These are phyloP conservation scores for Hypotaenidia okinawae DNA, from an alignment of 2,797 vertebrate genomes.

Conservation along the genomic window DNA sequence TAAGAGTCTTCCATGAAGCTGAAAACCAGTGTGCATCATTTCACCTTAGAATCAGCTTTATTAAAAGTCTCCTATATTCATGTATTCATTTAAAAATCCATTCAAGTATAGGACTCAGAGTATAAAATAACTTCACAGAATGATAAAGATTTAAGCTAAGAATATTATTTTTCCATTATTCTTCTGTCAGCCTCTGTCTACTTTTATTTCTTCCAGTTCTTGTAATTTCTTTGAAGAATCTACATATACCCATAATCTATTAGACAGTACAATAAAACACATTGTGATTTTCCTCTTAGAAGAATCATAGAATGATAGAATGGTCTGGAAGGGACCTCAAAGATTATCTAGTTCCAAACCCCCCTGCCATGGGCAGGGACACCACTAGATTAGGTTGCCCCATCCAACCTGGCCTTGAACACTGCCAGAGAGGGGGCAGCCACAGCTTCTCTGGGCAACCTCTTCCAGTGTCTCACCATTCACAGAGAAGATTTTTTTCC, in stretches of 20 bases:
- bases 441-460: too few relatives aligned
- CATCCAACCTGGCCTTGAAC: too few relatives aligned
- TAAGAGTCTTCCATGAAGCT: background rate
- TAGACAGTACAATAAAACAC: background rate
- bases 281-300: background rate
- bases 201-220: background rate
- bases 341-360: too few relatives aligned
- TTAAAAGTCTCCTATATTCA: background rate
- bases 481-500: too few relatives aligned
- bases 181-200: background rate
- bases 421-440: too few relatives aligned
- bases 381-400: too few relatives aligned
- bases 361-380: too few relatives aligned
- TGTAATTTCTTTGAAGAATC: background rate
- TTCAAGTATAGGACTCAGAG: background rate
- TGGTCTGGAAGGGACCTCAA: too few relatives aligned
- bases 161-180: background rate
- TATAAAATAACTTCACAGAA: background rate
- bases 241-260: background rate
- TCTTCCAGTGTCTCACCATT: too few relatives aligned
- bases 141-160: background rate
- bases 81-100: constrained; percentile 1
- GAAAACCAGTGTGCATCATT: background rate
- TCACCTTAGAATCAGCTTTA: background rate
- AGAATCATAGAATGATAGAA: background rate